Conservation (phyloP, 2,888 invertebrate species). For the Caenorhabditis imperialis region DNA sequence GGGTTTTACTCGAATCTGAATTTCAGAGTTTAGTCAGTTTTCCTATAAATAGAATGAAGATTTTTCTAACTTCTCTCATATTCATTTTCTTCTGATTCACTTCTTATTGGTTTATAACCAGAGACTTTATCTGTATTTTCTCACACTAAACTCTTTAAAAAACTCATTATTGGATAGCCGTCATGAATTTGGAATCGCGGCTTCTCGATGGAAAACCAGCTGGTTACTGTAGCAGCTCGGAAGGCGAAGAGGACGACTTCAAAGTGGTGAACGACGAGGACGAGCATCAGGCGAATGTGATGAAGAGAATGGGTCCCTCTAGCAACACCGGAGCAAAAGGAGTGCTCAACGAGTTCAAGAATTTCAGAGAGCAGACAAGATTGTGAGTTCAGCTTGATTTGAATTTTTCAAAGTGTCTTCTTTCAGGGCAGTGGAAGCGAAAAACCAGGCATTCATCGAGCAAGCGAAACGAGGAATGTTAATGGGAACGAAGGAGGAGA, state of each 20-base stretch:
- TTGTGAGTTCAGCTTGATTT: slow-evolving; percentile 18
- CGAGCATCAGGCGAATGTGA: slow-evolving; percentile 64
- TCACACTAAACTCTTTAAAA: too few relatives aligned
- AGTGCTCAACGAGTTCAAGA: slow-evolving; percentile 60
- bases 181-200: slow-evolving; percentile 68
- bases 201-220: slow-evolving; percentile 73
- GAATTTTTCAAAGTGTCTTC: too few relatives aligned
- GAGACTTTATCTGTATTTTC: too few relatives aligned
- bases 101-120: too few relatives aligned
- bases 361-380: slow-evolving; percentile 53
- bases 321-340: slow-evolving; percentile 67
- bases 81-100: background rate
- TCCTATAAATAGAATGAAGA: background rate
- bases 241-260: slow-evolving; percentile 72
- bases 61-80: background rate
- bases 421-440: slow-evolving; percentile 41
- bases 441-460: slow-evolving; percentile 42
- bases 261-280: slow-evolving; percentile 64
- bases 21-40: background rate
- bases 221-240: slow-evolving; percentile 76
- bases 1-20: slow-evolving; percentile 26
- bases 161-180: too few relatives aligned
- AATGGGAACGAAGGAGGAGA: slow-evolving; percentile 54
- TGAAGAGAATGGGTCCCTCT: slow-evolving; percentile 49
- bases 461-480: slow-evolving; percentile 62